A percentile compares a stretch with the other conserved stretches of the same genome.
phyloP scores from a whole-genome alignment of 2,113 vertebrate genomes.

The Columba janthina region DNA sequence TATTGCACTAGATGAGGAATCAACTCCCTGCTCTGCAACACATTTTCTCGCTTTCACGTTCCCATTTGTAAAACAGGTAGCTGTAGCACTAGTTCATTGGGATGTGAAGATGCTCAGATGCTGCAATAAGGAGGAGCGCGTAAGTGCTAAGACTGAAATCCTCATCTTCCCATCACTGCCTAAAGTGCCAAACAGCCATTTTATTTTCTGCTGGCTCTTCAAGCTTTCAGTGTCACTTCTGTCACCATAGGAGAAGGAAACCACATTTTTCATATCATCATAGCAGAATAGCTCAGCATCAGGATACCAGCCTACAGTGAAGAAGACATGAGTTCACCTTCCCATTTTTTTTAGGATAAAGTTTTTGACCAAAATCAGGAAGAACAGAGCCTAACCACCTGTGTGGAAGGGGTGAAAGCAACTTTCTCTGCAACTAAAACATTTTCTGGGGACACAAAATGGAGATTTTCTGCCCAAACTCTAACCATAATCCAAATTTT shows the following conservation, averaged over 20 bases:
- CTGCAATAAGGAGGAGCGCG: background rate
- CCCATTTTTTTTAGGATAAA: background rate
- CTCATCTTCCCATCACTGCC: background rate
- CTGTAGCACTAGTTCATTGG: background rate
- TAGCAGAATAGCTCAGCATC: background rate
- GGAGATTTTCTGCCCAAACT: background rate
- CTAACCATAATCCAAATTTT: background rate
- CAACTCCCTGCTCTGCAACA: background rate
- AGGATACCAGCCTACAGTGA: background rate
- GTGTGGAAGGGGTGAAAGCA: background rate
- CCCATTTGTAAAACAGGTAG: background rate
- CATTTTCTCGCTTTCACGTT: background rate
- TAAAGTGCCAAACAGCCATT: rapidly evolving
- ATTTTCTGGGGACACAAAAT: background rate
- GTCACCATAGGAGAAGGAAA: background rate
- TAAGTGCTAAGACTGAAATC: background rate
- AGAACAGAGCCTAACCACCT: background rate
- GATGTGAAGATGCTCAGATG: background rate
- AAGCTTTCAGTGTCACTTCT: background rate
- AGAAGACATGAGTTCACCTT: background rate
- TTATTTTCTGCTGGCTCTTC: background rate
- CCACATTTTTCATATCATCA: background rate
- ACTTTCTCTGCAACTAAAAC: background rate
- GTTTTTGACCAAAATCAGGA: background rate
- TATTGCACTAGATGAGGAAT: background rate